phyloP scores from a whole-genome alignment of 1,140 invertebrate genomes.

The Philopotamus ludificatus region DNA sequence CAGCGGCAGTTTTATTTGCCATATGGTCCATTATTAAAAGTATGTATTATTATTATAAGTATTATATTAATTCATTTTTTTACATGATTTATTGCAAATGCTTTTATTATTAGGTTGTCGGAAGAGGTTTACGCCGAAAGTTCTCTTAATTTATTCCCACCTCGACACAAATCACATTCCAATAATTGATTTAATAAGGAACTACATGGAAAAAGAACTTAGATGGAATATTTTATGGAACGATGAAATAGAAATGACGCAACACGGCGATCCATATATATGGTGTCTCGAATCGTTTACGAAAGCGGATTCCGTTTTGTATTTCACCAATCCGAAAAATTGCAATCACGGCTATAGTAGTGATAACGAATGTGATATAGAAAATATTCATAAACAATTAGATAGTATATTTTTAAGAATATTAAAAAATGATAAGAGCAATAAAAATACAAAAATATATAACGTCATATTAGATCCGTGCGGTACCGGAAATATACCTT shows the following conservation, averaged over 20 bases:
- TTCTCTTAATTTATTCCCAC: slow-evolving; percentile 31
- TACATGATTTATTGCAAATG: not conserved
- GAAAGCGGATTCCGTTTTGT: slow-evolving; percentile 26
- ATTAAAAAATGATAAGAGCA: slow-evolving; percentile 11
- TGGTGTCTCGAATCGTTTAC: slow-evolving; percentile 32
- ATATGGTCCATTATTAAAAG: slow-evolving; percentile 19
- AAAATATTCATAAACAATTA: slow-evolving; percentile 30
- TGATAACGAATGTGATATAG: no score
- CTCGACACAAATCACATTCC: slow-evolving; percentile 14
- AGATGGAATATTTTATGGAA: slow-evolving; percentile 25
- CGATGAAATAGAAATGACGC: slow-evolving; percentile 28
- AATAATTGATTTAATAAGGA: slow-evolving; percentile 15
- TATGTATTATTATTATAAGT: slow-evolving; percentile 15
- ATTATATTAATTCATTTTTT: not conserved
- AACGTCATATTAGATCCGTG: slow-evolving; percentile 30
- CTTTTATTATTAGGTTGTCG: slow-evolving; percentile 23
- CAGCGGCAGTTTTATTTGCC: slow-evolving; percentile 15
- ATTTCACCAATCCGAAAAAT: slow-evolving; percentile 15
- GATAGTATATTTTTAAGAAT: slow-evolving; percentile 33
- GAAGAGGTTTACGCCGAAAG: slow-evolving; percentile 14
- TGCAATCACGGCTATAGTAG: not conserved
- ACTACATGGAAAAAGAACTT: slow-evolving; percentile 27
- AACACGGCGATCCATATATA: slow-evolving; percentile 34
- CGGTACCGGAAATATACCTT: slow-evolving; percentile 12
- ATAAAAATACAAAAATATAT: slow-evolving; percentile 13